phyloP scores from a whole-genome alignment of 2,888 invertebrate species.

The Meiosimyza platycephala region DNA sequence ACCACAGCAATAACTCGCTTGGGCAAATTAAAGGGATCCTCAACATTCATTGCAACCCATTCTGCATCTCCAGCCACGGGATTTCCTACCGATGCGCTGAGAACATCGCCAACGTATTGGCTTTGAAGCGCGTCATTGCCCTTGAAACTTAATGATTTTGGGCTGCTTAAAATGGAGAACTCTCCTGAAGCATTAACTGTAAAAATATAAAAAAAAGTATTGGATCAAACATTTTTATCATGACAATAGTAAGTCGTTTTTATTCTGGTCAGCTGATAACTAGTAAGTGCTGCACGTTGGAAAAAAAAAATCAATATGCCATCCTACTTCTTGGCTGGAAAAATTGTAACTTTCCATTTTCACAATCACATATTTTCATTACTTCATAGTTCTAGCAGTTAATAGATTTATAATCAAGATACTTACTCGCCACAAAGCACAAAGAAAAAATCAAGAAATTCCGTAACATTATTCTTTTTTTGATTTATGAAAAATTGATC shows the following conservation, averaged over 20 bases:
- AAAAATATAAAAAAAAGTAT: slow-evolving; percentile 9
- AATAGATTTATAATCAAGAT: slow-evolving; percentile 26
- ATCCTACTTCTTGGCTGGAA: not conserved
- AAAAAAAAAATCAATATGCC: slow-evolving; percentile 15
- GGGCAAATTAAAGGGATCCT: slow-evolving; percentile 79
- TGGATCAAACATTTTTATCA: not conserved
- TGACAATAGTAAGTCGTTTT: too few species aligned
- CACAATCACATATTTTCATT: not conserved
- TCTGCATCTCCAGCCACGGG: slow-evolving; percentile 77
- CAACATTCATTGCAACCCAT: slow-evolving; percentile 78
- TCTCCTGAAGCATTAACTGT: slow-evolving; percentile 68
- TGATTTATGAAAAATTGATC: slow-evolving; percentile 57
- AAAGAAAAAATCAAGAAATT: slow-evolving; percentile 59
- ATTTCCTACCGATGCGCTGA: slow-evolving; percentile 78
- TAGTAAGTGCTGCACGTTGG: not conserved
- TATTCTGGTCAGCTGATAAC: slow-evolving; percentile 17
- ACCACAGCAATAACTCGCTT: slow-evolving; percentile 77
- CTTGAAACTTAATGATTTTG: slow-evolving; percentile 76
- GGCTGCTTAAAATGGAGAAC: slow-evolving; percentile 76
- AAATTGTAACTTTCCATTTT: too few species aligned
- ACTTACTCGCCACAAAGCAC: slow-evolving; percentile 62
- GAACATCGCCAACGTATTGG: slow-evolving; percentile 77
- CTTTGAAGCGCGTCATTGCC: slow-evolving; percentile 72
- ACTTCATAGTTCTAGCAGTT: not conserved
- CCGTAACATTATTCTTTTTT: slow-evolving; percentile 62